Base-by-base conservation (phyloP, 1,140 invertebrate genomes). In the Drosophila triauraria region DNA sequence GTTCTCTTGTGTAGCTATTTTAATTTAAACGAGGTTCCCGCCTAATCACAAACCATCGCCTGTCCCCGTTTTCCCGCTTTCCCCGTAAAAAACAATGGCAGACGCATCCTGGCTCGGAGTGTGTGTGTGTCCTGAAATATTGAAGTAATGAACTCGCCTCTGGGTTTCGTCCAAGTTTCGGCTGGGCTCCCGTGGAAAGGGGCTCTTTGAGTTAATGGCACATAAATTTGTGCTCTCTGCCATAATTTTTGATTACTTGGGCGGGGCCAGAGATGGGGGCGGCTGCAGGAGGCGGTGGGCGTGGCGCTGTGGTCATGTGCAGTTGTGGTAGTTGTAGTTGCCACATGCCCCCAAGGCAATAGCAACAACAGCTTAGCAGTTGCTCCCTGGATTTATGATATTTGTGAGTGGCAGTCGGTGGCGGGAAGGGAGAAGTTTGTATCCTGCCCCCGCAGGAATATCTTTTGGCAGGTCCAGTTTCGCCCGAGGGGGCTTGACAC, bases 231-330 rank as follows among this genome's bases (percentile, higher is more conserved):
- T 74, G 67, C 77, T 65, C 56, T 65, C 43, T 80, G 72, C 84
- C 84, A 88, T 88, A 80, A 88, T 78, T 88, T 88, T 88, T 88
- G 85, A 88, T 88, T 88, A 81, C 84, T 75, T 81, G 85, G 84
- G 84, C 77, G 77, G 76, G 84, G 59, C 47, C 40, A 44, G 60
- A 20, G 20, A 38, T 12, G 60, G n/a, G 47, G 57, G 56, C 47
- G 50, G 15, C 32, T 3, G 32, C 32, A 35, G 32, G 17, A 17
- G 44, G 46, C 27, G 38, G 17, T 38, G 32, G 51, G 53, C 53
- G 53, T 54, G 53, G 4, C 53, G 23, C 17, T 9, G 13, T 69
- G 63, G 30, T 54, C 40, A 23, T 68, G 30, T 70, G 62, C 67
- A 70, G 38, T 46, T 17, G 53, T 25, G 27, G 5, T 6, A 54